Evolutionary conservation across 2,113 vertebrate species (phyloP).

Genomic region (Aphelocoma coerulescens): DNA sequence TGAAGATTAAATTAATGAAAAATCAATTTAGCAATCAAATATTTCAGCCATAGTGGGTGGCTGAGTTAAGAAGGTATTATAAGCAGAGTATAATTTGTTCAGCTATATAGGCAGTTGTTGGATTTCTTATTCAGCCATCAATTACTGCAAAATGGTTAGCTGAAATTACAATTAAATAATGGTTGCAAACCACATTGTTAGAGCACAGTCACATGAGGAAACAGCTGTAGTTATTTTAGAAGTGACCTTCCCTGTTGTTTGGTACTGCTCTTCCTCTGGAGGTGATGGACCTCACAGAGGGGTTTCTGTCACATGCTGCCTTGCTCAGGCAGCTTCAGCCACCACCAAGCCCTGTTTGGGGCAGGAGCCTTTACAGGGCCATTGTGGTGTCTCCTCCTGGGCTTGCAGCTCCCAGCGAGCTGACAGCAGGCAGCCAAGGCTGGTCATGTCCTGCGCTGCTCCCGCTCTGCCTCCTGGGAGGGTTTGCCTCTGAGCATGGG

Average conservation of each 20-base stretch:
- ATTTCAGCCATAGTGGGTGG: slow-evolving; percentile 35
- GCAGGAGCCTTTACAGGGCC: not conserved
- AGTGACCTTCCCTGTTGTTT: not conserved
- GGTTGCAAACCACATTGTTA: not conserved
- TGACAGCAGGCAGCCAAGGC: not conserved
- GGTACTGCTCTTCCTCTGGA: not conserved
- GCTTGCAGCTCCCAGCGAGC: not conserved
- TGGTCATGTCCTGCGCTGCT: accelerated
- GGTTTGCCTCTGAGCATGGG: too few species aligned
- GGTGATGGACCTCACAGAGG: not conserved
- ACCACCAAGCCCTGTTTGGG: not conserved
- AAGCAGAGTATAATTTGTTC: slow-evolving; percentile 30
- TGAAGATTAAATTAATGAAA: slow-evolving; percentile 58
- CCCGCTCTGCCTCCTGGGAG: accelerated
- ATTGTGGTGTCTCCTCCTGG: not conserved
- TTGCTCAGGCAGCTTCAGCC: not conserved
- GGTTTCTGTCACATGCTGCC: accelerated
- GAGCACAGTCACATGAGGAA: not conserved
- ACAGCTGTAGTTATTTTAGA: not conserved
- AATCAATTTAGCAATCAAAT: slow-evolving; percentile 59
- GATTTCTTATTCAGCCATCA: slow-evolving; percentile 33
- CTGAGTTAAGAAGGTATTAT: slow-evolving; percentile 26
- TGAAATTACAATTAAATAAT: slow-evolving; percentile 23
- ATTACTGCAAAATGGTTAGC: slow-evolving; percentile 10
- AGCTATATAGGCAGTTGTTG: not conserved